Percentiles rank a stretch among this genome's conserved stretches.
Conservation (phyloP, 1,140 invertebrate genomes). For the Drosophila rhopaloa region DNA sequence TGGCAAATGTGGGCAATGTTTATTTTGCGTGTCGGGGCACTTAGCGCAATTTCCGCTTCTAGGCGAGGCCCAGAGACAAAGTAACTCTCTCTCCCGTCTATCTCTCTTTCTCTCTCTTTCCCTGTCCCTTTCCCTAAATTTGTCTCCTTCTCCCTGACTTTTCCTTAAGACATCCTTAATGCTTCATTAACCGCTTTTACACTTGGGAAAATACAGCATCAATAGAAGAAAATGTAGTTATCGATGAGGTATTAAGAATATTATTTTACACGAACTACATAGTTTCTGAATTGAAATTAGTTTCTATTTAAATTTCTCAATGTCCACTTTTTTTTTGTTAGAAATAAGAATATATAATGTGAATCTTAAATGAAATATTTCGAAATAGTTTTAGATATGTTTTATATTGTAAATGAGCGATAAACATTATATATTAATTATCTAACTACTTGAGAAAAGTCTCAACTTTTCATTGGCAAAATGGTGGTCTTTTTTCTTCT, state of each 20-base stretch:
- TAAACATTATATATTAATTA: too few relatives aligned
- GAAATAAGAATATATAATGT: too few relatives aligned
- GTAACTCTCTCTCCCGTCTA: constrained; percentile 22
- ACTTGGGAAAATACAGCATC: not conserved
- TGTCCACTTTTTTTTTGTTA: not conserved
- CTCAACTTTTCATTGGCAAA: too few relatives aligned
- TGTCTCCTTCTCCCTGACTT: constrained; percentile 15
- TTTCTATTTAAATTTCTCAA: not conserved
- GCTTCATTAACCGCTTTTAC: constrained; percentile 65
- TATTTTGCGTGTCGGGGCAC: constrained; percentile 70
- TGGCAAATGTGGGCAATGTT: constrained; percentile 56
- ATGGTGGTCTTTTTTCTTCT: not conserved
- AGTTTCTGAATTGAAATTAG: not conserved
- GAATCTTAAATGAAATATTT: too few relatives aligned
- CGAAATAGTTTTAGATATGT: too few relatives aligned
- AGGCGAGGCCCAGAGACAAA: constrained; percentile 42
- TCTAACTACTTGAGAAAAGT: too few relatives aligned
- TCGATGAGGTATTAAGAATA: too few relatives aligned
- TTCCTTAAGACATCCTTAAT: constrained; percentile 56
- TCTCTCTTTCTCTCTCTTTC: not conserved
- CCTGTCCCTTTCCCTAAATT: not conserved
- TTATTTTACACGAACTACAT: too few relatives aligned
- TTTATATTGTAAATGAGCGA: too few relatives aligned
- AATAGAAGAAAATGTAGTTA: too few relatives aligned
- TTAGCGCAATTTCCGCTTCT: constrained; percentile 66